Base-by-base conservation (phyloP, 2,888 invertebrate species). In the Tigriopus californicus region DNA sequence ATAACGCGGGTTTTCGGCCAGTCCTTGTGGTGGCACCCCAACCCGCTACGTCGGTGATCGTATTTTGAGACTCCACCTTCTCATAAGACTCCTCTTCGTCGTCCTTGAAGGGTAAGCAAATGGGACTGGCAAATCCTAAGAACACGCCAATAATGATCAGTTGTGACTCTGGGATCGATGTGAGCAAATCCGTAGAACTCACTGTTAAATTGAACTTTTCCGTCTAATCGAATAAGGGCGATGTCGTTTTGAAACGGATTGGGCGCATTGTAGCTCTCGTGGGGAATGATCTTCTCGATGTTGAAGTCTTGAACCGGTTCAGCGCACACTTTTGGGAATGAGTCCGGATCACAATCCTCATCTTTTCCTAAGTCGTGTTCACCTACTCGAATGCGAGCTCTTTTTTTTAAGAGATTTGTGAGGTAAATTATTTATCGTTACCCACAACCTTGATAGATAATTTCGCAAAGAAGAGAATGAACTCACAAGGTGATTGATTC, bases 51-150 rank as follows among this genome's bases (percentile, higher is more conserved):
- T 24, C 15, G 13, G 18, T 22, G 8, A 25, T 10, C 15, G 51
- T 20, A 20, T 22, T 11, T 49, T 49, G 22, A 22, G 46, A 49
- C 4, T 25, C 8, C 4, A 20, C 41, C 5, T 49, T 12, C 12
- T 44, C 47, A 46, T 56, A 56, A 20, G 18, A 24, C n/a, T 56
- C 56, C 1, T 51, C 41, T 18, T 20, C 41, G 15, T 51, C 51
- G 33, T 58, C 40, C 20, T 49, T 40, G 41, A 13, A 58, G 13
- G 58, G 58, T 41, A 60, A 8, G 67, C 56, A 56, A 44, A 56
- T 56, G 76, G 82, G 86, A 67, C 84, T 88, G 65, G 85, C 87
- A 72, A 87, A 86, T 72, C 87, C 87, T 71, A 65, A 51, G 41
- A 52, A 40, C 15, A 46, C 58, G 51, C 12, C 54, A 57, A 49